Evolutionary conservation across 2,797 vertebrate genomes (phyloP), one percentile per base, ranked within the genome.

Genomic region (Dendrocincla tyrannina): DNA sequence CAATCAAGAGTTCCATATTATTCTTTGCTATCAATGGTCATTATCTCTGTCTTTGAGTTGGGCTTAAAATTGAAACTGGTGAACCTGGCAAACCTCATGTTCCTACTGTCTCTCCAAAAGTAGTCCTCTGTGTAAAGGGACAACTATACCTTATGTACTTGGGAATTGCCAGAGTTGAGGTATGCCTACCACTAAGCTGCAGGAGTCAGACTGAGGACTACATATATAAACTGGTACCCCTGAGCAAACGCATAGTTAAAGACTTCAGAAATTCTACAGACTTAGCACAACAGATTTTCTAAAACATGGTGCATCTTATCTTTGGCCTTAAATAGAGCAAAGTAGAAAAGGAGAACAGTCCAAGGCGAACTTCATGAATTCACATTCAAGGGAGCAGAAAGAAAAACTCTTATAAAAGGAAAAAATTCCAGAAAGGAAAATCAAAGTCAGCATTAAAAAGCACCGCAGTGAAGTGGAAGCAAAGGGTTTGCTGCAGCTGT

Each of bases 301-400:
- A 81, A 78, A 84, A 89, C 4, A 9, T 14, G 52, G 35, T 58
- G 44, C 67, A 66, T 69, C 35, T 74, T 66, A 83, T 94, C 94
- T 96, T 97, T 96, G 93, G 89, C 77, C 41, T 91, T 75, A 76
- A 81, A 67, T 15, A 77, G 52, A 19, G 25, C 74, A 60, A 96
- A 86, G 50, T 18, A 92, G 52, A 64, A 84, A 30, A 19, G 88
- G 22, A 86, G 47, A 91, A 94, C 67, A 93, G 79, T 92, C 59
- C 76, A 84, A 91, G 49, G 49, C 1, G 8, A 94, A 79, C 22
- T 68, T 86, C 19, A 78, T 22, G 55, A 93, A 90, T 90, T 94
- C 85, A 93, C 74, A 82, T 82, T 91, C 23, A 88, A 93, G 56
- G 56, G 77, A 87, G 64, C 24, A 75, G 74, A 87, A 81, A 68